These are phyloP conservation scores for Elanoides forficatus DNA, from an alignment of 2,113 vertebrate genomes.

Conservation along the genomic window DNA sequence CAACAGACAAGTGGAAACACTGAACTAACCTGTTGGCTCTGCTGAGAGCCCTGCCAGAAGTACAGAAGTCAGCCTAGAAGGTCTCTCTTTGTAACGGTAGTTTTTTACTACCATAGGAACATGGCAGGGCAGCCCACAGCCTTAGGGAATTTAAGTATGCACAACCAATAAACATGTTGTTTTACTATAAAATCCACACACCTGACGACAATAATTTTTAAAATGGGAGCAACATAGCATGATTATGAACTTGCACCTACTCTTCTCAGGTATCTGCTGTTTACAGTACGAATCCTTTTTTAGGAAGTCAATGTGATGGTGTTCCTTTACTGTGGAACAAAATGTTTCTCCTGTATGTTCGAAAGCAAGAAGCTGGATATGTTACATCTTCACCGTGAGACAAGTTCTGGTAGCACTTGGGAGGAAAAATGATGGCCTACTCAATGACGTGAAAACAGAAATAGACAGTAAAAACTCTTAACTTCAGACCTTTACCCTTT, in stretches of 20 bases:
- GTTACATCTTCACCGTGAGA: neutral
- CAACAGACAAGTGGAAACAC: neutral
- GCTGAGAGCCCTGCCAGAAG: neutral
- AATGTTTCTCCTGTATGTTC: accelerated
- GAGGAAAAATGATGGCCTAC: neutral
- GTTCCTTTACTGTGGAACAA: neutral
- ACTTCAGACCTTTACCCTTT: neutral
- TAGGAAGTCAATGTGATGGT: neutral
- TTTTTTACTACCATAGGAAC: neutral
- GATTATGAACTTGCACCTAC: neutral
- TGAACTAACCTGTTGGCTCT: neutral
- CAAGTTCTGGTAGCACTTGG: neutral
- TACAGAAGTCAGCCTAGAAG: neutral
- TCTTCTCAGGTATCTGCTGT: neutral
- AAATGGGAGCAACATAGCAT: neutral
- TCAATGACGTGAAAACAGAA: neutral
- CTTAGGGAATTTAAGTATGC: neutral
- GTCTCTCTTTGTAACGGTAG: neutral
- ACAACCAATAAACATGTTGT: neutral
- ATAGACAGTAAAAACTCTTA: neutral
- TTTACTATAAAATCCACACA: neutral
- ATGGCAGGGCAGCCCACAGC: neutral
- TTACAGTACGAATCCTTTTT: neutral
- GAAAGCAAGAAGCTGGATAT: neutral
- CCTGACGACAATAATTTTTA: neutral